Percentiles rank a stretch among this genome's conserved stretches.
These are phyloP conservation scores for Dioctria rufipes DNA, from an alignment of 2,888 invertebrate species.

Conservation along the genomic window DNA sequence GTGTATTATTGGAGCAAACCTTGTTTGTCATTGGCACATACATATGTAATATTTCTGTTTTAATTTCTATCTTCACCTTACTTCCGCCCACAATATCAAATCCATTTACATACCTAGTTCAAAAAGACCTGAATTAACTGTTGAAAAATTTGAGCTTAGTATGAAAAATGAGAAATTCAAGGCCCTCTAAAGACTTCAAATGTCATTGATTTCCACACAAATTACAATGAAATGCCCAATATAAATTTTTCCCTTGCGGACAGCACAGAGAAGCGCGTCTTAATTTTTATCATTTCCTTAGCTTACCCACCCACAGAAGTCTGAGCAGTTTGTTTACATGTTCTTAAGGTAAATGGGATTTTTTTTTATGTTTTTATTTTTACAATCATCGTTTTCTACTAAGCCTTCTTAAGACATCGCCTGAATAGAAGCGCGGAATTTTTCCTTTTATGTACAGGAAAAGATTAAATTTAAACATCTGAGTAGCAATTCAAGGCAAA, in stretches of 20 bases:
- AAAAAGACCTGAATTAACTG: no score
- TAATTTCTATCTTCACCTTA: no score
- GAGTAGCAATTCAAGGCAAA: constrained; percentile 19
- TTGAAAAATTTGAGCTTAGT: no score
- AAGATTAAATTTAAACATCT: background rate
- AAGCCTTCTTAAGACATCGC: constrained; percentile 39
- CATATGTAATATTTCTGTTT: no score
- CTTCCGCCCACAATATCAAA: no score
- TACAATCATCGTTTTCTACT: background rate
- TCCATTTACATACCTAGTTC: no score
- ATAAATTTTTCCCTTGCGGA: background rate
- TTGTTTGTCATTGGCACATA: no score
- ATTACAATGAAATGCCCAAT: no score
- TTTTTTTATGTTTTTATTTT: background rate
- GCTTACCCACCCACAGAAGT: constrained; percentile 21
- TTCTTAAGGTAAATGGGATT: background rate
- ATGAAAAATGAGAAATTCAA: no score
- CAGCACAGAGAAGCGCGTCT: constrained; percentile 6
- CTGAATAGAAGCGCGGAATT: constrained; percentile 45
- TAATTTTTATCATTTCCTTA: constrained; percentile 21
- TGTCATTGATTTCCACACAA: no score
- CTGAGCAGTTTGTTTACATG: background rate
- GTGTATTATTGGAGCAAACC: no score
- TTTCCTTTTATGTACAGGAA: constrained; percentile 34
- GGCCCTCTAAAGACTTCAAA: no score